These are phyloP conservation scores for Ahaetulla prasina DNA, from an alignment of 2,113 vertebrate species.

Conservation along the genomic window DNA sequence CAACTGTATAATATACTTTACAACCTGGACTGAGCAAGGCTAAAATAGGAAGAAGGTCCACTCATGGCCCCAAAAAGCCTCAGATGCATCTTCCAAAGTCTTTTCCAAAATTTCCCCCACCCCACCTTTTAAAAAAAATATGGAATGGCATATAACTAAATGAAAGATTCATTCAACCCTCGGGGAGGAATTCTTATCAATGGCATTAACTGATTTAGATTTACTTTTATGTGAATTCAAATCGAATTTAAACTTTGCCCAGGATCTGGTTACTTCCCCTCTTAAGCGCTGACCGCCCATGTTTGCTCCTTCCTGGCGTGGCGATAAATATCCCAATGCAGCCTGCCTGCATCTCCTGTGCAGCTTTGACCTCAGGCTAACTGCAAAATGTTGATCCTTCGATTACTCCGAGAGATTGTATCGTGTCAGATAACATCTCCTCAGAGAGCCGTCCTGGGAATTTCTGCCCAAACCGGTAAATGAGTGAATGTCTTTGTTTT, in stretches of 20 bases:
- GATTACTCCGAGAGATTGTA: neutral
- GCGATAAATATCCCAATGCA: neutral
- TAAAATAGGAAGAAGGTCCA: neutral
- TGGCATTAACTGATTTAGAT: neutral
- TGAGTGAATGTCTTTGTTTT: neutral
- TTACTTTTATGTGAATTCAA: neutral
- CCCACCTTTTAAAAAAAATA: neutral
- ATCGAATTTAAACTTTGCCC: neutral
- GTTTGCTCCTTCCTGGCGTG: neutral
- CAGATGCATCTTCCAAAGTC: neutral
- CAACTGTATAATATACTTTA: neutral
- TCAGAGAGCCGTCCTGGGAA: neutral
- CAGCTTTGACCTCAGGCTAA: neutral
- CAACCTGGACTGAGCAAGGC: neutral
- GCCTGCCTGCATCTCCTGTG: neutral
- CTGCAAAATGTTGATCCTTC: neutral
- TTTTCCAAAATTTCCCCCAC: neutral
- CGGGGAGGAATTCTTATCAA: neutral
- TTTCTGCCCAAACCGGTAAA: neutral
- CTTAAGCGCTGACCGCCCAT: neutral
- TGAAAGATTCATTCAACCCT: neutral
- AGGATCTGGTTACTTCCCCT: neutral
- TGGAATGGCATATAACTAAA: neutral
- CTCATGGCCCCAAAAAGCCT: neutral
- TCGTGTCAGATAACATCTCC: neutral